Percentiles rank a stretch among this genome's conserved stretches.
These are phyloP conservation scores for Machaerirhynchus nigripectus DNA, from an alignment of 2,113 vertebrate species.

Conservation along the genomic window DNA sequence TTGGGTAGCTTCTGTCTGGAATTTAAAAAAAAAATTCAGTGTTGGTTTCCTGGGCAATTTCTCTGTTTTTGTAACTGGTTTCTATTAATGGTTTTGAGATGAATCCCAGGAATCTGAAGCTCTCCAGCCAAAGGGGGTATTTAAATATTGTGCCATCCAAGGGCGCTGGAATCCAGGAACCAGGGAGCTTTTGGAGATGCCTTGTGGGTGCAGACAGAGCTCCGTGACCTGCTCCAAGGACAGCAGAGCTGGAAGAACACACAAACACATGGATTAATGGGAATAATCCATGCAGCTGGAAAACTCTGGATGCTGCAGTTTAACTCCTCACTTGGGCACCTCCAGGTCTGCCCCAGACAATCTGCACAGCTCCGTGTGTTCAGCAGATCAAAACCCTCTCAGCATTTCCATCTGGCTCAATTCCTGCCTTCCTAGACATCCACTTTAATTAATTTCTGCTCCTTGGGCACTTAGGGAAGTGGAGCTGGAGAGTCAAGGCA, in stretches of 20 bases:
- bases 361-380: neutral
- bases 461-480: neutral
- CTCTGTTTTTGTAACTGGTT: constrained; percentile 63
- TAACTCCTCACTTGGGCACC: neutral
- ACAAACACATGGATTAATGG: neutral
- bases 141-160: neutral
- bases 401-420: neutral
- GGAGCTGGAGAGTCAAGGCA: neutral
- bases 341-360: neutral
- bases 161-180: neutral
- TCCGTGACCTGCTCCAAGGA: neutral
- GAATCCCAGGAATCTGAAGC: constrained; percentile 53
- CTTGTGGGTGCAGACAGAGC: neutral
- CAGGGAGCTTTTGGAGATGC: neutral
- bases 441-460: neutral
- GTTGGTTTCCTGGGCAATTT: constrained; percentile 50
- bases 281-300: neutral
- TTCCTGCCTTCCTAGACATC: neutral
- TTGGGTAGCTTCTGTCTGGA: neutral
- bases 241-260: neutral
- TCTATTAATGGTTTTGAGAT: constrained; percentile 47
- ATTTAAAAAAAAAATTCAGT: neutral
- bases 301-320: neutral
- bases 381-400: neutral
- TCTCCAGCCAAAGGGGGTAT: neutral